Evolutionary conservation across 2,797 vertebrate genomes (phyloP).

Genomic region (Enteromius anoplus): DNA sequence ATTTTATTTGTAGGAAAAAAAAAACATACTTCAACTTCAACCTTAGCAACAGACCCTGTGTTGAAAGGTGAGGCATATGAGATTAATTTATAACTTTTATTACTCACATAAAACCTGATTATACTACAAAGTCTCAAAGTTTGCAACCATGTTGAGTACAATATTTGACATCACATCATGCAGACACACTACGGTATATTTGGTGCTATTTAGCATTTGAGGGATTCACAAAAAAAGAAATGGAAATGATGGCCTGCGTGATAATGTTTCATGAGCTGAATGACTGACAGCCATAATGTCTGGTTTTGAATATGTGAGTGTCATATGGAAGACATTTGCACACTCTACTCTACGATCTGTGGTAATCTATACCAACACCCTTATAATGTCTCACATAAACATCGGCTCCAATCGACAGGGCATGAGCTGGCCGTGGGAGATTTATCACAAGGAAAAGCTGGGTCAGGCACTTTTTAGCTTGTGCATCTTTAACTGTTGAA

Average conservation of each 20-base stretch:
- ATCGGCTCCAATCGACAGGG: slow-evolving; percentile 1
- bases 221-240: neutral
- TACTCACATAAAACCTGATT: too few species aligned
- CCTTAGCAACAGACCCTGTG: neutral
- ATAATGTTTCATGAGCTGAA: slow-evolving; percentile 22
- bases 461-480: slow-evolving; percentile 11
- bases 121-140: neutral
- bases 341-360: slow-evolving; percentile 10
- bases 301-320: slow-evolving; percentile 31
- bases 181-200: neutral
- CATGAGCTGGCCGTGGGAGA: slow-evolving; percentile 17
- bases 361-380: slow-evolving; percentile 49
- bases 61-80: slow-evolving; percentile 32
- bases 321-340: slow-evolving; percentile 46
- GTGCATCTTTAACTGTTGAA: slow-evolving; percentile 23
- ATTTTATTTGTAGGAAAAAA: neutral
- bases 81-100: slow-evolving; percentile 12
- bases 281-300: slow-evolving; percentile 33
- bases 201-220: neutral
- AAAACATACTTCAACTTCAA: neutral
- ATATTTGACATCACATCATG: neutral
- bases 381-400: slow-evolving; percentile 24
- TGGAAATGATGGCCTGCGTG: neutral
- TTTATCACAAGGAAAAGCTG: slow-evolving; percentile 25
- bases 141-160: neutral